Conservation (phyloP, 2,113 vertebrate genomes). For the Perca fluviatilis region DNA sequence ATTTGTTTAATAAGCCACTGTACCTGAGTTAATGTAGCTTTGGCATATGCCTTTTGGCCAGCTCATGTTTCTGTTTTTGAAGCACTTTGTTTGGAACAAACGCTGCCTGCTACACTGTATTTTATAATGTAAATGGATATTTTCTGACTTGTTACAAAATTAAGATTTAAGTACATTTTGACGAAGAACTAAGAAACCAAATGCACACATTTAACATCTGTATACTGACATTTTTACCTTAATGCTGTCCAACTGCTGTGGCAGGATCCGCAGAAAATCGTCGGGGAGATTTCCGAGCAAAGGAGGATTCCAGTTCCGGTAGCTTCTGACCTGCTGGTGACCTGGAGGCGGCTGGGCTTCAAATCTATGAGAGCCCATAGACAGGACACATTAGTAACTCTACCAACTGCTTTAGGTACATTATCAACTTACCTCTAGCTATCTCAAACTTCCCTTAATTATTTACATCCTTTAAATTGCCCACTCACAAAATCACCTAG, state of each 20-base stretch:
- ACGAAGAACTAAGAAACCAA: background rate
- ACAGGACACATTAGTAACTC: slow-evolving; percentile 8
- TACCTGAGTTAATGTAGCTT: background rate
- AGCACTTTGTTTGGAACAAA: background rate
- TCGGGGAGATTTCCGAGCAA: slow-evolving; percentile 95
- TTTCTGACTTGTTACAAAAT: background rate
- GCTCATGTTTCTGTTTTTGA: background rate
- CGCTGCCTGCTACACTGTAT: background rate
- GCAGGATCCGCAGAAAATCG: slow-evolving; percentile 95
- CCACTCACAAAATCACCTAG: background rate
- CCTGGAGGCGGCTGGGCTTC: slow-evolving; percentile 80
- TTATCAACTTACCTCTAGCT: background rate
- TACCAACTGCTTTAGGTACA: background rate
- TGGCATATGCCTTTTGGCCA: background rate
- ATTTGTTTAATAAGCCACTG: background rate
- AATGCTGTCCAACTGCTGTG: slow-evolving; percentile 88
- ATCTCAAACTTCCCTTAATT: slow-evolving; percentile 5
- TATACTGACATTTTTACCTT: slow-evolving; percentile 78
- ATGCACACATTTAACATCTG: background rate
- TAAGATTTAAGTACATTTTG: background rate
- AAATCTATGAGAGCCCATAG: slow-evolving; percentile 76
- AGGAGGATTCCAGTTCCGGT: slow-evolving; percentile 95
- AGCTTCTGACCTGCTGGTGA: slow-evolving; percentile 80
- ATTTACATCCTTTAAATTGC: slow-evolving; percentile 6
- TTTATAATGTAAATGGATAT: background rate